Conservation (phyloP, 2,797 vertebrate genomes). For the Strix occidentalis region DNA sequence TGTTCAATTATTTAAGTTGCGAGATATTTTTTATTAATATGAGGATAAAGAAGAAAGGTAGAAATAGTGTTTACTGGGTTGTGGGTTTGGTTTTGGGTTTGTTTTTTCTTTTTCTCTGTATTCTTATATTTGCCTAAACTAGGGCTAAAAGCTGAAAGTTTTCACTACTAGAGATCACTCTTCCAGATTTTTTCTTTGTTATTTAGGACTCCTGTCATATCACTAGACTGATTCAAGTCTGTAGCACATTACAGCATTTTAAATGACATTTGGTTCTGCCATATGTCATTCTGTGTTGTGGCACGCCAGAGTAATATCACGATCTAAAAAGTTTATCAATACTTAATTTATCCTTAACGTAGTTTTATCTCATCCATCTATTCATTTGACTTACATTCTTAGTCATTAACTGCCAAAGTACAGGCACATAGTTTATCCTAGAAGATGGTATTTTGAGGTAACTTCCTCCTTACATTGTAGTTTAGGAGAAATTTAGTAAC, state of each 20-base stretch:
- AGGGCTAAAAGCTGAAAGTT: background rate
- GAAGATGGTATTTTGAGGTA: background rate
- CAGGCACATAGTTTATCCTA: background rate
- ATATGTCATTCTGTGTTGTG: constrained; percentile 2
- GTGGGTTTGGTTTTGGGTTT: background rate
- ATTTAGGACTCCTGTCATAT: background rate
- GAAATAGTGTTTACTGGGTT: background rate
- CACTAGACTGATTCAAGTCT: background rate
- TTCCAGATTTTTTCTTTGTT: background rate
- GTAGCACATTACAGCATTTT: background rate
- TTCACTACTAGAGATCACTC: background rate
- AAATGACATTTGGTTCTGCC: constrained; percentile 11
- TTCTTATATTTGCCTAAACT: background rate
- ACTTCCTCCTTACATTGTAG: background rate
- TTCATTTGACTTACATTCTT: background rate
- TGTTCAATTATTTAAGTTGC: background rate
- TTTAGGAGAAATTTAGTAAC: background rate
- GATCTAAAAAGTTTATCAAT: constrained; percentile 24
- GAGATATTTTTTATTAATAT: background rate
- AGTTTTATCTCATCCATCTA: constrained; percentile 3
- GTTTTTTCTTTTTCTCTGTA: background rate
- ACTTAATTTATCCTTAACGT: constrained; percentile 17
- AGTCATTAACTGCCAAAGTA: background rate
- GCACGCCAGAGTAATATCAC: background rate
- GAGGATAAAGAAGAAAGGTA: background rate